phyloP scores from a whole-genome alignment of 2,113 vertebrate genomes.

The Engystomops pustulosus region DNA sequence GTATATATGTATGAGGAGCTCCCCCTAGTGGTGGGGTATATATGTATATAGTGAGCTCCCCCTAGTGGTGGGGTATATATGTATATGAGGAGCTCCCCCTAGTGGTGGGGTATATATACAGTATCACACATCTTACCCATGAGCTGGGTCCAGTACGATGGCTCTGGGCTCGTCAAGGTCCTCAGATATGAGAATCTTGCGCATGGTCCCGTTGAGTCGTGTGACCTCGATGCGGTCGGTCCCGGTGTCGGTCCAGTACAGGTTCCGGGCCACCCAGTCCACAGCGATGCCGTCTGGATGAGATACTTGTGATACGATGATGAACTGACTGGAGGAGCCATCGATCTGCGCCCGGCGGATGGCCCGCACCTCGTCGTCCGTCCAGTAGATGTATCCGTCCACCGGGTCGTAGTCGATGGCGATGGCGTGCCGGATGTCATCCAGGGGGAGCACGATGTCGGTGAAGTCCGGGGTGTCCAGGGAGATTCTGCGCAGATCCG shows the following conservation, averaged over 20 bases:
- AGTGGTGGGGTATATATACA: no score
- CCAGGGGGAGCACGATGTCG: conserved; percentile 88
- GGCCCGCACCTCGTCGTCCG: conserved; percentile 91
- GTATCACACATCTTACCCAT: conserved; percentile 75
- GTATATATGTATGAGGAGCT: no score
- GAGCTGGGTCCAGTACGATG: conserved; percentile 91
- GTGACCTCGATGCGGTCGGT: conserved; percentile 97
- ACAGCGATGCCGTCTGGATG: conserved; percentile 96
- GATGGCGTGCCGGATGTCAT: conserved; percentile 95
- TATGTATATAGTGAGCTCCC: no score
- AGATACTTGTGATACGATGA: conserved; percentile 90
- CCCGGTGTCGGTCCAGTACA: conserved; percentile 97
- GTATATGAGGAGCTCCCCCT: no score
- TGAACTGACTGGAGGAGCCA: conserved; percentile 86
- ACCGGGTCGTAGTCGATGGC: conserved; percentile 96
- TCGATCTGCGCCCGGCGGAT: conserved; percentile 88
- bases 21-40: no score
- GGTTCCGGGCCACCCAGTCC: conserved; percentile 94
- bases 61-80: no score
- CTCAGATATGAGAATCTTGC: conserved; percentile 94
- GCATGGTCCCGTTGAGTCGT: conserved; percentile 93
- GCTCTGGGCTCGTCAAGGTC: conserved; percentile 94
- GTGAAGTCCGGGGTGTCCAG: conserved; percentile 95
- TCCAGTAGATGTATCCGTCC: conserved; percentile 95
- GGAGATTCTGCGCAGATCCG: conserved; percentile 91